These are phyloP conservation scores for Ochlodes sylvanus DNA, from an alignment of 2,888 invertebrate species.

Conservation along the genomic window DNA sequence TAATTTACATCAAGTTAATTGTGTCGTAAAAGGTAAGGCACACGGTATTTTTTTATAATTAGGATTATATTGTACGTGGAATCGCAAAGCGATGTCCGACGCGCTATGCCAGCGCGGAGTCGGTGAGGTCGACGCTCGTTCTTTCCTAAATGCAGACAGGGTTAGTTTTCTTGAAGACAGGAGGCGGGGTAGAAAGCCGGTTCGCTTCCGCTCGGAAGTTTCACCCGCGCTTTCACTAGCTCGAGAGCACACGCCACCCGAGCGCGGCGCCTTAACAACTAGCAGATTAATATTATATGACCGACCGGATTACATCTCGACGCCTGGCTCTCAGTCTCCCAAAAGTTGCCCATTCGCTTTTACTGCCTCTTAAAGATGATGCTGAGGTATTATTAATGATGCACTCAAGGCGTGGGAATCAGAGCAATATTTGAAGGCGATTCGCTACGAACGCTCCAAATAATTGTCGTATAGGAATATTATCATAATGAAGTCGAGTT, in stretches of 20 bases:
- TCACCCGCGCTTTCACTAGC: slow-evolving; percentile 78
- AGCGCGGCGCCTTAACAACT: slow-evolving; percentile 45
- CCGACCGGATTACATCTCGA: slow-evolving; percentile 49
- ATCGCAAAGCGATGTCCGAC: slow-evolving; percentile 18
- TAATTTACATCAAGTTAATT: no score
- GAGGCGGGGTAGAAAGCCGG: slow-evolving; percentile 80
- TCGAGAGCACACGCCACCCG: slow-evolving; percentile 51
- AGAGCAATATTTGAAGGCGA: slow-evolving; percentile 41
- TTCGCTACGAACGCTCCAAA: slow-evolving; percentile 22
- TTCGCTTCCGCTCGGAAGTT: slow-evolving; percentile 79
- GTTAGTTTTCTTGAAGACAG: slow-evolving; percentile 66
- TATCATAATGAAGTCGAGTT: slow-evolving; percentile 37
- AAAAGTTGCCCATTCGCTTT: slow-evolving; percentile 7
- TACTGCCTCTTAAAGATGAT: slow-evolving; percentile 8
- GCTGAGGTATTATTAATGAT: slow-evolving; percentile 23
- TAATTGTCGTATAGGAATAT: slow-evolving; percentile 39
- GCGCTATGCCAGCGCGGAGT: slow-evolving; percentile 21
- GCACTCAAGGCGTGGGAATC: slow-evolving; percentile 45
- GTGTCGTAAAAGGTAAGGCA: no score
- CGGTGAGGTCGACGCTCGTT: slow-evolving; percentile 33
- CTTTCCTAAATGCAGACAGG: slow-evolving; percentile 53
- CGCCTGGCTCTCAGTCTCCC: neutral
- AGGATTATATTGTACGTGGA: slow-evolving; percentile 16
- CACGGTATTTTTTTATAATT: no score
- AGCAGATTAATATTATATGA: slow-evolving; percentile 58